Conservation (phyloP, 1,140 invertebrate species). For the Bicyclus anynana region DNA sequence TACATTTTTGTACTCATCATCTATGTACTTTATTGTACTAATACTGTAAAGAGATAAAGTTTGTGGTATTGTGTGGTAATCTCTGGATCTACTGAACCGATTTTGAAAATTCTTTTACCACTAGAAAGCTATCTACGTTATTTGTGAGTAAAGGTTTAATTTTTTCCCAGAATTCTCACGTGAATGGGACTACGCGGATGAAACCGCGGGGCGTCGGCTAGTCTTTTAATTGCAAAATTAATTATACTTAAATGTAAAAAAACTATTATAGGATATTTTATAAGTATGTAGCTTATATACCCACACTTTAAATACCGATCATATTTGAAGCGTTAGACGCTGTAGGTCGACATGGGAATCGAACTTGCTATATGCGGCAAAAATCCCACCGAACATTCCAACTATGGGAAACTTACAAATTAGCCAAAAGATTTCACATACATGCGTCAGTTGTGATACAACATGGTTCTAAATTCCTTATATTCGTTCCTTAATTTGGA, state of each 20-base stretch:
- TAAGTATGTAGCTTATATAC: neutral
- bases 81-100: too few species aligned
- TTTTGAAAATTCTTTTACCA: too few species aligned
- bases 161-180: too few species aligned
- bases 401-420: conserved; percentile 49
- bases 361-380: conserved; percentile 28
- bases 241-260: neutral
- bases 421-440: conserved; percentile 21
- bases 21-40: too few species aligned
- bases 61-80: too few species aligned
- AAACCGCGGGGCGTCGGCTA: too few species aligned
- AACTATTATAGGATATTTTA: neutral
- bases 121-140: too few species aligned
- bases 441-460: neutral
- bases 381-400: conserved; percentile 42
- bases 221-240: too few species aligned
- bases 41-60: too few species aligned
- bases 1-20: neutral
- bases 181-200: too few species aligned
- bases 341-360: conserved; percentile 37
- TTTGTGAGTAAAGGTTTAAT: too few species aligned
- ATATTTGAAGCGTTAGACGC: conserved; percentile 33
- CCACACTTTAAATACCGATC: conserved; percentile 26
- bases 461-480: neutral
- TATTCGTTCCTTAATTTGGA: neutral